phyloP scores from a whole-genome alignment of 2,113 vertebrate genomes.

The Leptocoma aspasia region DNA sequence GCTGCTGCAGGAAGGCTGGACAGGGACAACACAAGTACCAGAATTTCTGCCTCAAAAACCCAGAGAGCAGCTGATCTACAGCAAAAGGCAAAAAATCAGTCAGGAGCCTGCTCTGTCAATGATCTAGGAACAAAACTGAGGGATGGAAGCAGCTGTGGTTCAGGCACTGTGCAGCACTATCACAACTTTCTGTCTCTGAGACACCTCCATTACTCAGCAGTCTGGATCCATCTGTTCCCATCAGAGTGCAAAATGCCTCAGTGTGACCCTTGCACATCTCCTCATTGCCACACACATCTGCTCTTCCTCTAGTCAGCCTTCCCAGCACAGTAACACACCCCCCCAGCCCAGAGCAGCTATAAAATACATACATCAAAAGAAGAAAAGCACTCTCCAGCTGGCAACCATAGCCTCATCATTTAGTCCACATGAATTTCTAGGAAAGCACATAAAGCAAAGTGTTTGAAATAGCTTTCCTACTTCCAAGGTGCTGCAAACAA shows the following conservation, averaged over 20 bases:
- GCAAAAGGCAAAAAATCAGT: neutral
- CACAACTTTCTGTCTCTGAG: neutral
- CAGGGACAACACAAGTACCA: neutral
- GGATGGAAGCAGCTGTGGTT: neutral
- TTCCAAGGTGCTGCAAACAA: neutral
- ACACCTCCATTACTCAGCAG: neutral
- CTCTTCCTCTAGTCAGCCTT: neutral
- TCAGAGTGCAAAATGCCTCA: neutral
- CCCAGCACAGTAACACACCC: neutral
- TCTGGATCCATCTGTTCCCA: slow-evolving; percentile 13
- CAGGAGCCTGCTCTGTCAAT: neutral
- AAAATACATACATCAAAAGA: neutral
- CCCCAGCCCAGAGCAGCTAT: neutral
- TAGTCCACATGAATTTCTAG: neutral
- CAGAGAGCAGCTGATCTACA: neutral
- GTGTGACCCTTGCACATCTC: neutral
- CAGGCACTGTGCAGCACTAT: neutral
- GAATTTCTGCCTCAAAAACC: neutral
- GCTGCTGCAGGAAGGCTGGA: neutral
- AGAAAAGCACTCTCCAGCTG: neutral
- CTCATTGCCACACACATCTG: neutral
- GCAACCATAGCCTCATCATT: neutral
- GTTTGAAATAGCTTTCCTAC: neutral
- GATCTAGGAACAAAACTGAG: neutral
- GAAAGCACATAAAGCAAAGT: neutral